phyloP scores from a whole-genome alignment of 1,140 invertebrate genomes.

The Drosophila arawakana region DNA sequence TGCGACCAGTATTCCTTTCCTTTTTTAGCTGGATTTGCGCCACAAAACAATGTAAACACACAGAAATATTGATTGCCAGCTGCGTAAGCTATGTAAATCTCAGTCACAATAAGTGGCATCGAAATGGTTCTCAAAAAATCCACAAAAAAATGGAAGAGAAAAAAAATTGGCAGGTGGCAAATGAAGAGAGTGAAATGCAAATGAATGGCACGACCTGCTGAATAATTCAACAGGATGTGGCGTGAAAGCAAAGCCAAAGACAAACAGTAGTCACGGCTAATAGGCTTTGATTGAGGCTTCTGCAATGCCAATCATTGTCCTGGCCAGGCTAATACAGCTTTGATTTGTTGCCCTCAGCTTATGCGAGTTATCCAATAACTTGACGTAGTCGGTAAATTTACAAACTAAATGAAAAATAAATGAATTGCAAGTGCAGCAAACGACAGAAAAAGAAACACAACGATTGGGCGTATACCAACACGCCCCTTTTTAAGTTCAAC shows the following conservation, averaged over 20 bases:
- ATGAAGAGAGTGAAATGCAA: slow-evolving; percentile 63
- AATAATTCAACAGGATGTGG: slow-evolving; percentile 74
- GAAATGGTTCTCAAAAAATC: slow-evolving; percentile 44
- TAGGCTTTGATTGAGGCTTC: slow-evolving; percentile 72
- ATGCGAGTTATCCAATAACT: slow-evolving; percentile 23
- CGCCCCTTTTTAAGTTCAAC: background rate
- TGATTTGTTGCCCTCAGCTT: slow-evolving; percentile 61
- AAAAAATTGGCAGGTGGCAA: slow-evolving; percentile 53
- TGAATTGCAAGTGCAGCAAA: slow-evolving; percentile 35
- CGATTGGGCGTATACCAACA: background rate
- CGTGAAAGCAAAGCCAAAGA: slow-evolving; percentile 42
- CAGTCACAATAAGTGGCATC: slow-evolving; percentile 67
- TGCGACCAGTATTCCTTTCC: slow-evolving; percentile 18
- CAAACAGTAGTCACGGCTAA: slow-evolving; percentile 67
- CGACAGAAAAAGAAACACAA: background rate
- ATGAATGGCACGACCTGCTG: slow-evolving; percentile 60
- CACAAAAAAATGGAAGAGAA: background rate
- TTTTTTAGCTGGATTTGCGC: slow-evolving; percentile 9
- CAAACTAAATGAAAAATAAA: slow-evolving; percentile 37
- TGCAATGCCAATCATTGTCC: slow-evolving; percentile 64
- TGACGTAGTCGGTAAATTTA: slow-evolving; percentile 5
- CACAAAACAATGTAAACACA: slow-evolving; percentile 54
- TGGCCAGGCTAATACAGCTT: slow-evolving; percentile 13
- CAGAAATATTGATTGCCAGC: slow-evolving; percentile 57
- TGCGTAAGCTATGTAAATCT: slow-evolving; percentile 46